Evolutionary conservation across 1,140 invertebrate genomes (phyloP).

Genomic region (Coboldia fuscipes): DNA sequence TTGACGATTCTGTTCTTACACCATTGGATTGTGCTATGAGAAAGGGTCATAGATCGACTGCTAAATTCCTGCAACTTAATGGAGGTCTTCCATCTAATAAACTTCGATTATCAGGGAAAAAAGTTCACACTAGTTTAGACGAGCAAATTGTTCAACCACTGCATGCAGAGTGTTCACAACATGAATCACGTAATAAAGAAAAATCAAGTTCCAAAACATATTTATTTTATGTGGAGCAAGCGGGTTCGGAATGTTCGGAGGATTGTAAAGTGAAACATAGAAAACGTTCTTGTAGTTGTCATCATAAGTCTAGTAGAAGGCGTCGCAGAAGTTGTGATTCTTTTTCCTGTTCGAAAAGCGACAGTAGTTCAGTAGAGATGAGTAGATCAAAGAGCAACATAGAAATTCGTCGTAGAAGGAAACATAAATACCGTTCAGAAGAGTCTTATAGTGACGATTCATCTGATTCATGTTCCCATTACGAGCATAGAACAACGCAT

Average conservation of each 20-base stretch:
- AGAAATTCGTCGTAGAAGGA: conserved; percentile 9
- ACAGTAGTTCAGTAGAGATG: conserved; percentile 11
- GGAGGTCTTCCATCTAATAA: conserved; percentile 62
- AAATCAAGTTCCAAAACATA: conserved; percentile 18
- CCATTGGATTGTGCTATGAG: conserved; percentile 77
- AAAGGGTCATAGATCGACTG: conserved; percentile 65
- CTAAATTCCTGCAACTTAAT: conserved; percentile 80
- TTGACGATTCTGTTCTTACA: conserved; percentile 64
- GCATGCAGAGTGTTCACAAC: conserved; percentile 4
- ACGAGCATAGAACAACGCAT: no score
- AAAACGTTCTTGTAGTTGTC: neutral
- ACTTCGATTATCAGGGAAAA: conserved; percentile 22
- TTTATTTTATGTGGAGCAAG: conserved; percentile 15
- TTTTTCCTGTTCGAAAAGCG: conserved; percentile 3
- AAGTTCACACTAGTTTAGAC: conserved; percentile 15
- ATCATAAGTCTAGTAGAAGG: conserved; percentile 1
- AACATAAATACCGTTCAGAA: neutral
- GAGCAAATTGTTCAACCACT: conserved; percentile 14
- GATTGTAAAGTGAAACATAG: no score
- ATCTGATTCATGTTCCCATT: no score
- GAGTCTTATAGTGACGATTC: no score
- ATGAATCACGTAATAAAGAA: no score
- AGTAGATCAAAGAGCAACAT: conserved; percentile 21
- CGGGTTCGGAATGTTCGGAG: conserved; percentile 11
- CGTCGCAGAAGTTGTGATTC: conserved; percentile 1